Evolutionary conservation across 2,113 vertebrate species (phyloP), one percentile per base, ranked within the genome.

Genomic region (Calidris pygmaea): DNA sequence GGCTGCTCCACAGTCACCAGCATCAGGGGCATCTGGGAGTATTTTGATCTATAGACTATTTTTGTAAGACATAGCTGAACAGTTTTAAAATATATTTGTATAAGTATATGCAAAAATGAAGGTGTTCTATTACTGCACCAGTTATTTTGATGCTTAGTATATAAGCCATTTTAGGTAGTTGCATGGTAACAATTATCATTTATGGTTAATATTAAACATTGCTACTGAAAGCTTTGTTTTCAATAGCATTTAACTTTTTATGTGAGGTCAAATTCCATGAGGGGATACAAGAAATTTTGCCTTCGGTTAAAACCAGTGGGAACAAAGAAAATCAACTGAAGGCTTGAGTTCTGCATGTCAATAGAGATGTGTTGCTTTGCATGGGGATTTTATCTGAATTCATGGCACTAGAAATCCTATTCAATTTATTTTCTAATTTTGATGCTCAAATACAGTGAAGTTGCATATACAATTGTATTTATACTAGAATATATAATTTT

Each of bases 231-330:
- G 18, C 10, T 41, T 75, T 43, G 13, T 67, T 88, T 88, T 81
- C 24, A 23, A 41, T 15, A 30, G 5, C 11, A 17, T 67, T 81
- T 72, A 50, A 30, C 29, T 56, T 78, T 53, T 21, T 14, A 18
- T 0, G 3, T 0, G 1, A 41, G 18, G 29, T 81, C 23, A 23
- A 34, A 35, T 79, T 65, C 58, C 17, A 0, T 34, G 21, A 82
- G 20, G 17, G 7, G 5, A 22, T 50, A n/a, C 9, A 27, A 75
- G 37, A 81, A 87, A 75, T 67, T 59, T 8, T 92, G 23, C 10
- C 30, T 83, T 39, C 27, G 47, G 7, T 45, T 90, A 53, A 58
- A 76, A 32, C 14, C 45, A 53, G 34, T 39, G 62, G 18, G n/a
- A 86, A 27, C 22, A 86, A 71, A 45, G 12, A 30, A 82, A 53